Conservation (phyloP, 2,888 invertebrate genomes). For the Pseudococcus longispinus region DNA sequence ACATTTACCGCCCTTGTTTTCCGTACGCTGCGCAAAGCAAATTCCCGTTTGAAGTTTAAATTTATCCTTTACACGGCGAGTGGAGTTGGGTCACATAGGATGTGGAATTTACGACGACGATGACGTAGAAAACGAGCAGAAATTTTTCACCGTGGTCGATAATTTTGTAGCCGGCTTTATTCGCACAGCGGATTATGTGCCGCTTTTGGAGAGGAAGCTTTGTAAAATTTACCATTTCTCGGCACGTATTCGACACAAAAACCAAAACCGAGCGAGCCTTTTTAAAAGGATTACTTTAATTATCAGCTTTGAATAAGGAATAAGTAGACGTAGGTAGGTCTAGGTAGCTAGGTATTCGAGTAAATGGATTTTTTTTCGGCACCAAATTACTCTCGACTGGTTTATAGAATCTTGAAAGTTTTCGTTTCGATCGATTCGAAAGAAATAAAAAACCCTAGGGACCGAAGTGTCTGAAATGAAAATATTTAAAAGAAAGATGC, state of each 20-base stretch:
- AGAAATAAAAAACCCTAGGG: not conserved
- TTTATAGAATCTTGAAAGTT: not conserved
- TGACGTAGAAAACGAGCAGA: not conserved
- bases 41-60: not conserved
- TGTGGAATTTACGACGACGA: not conserved
- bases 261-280: too few relatives aligned
- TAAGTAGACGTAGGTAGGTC: not conserved
- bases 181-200: not conserved
- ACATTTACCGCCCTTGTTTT: not conserved
- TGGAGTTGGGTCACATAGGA: not conserved
- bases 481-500: not conserved
- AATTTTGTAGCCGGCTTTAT: not conserved
- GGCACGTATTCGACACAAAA: not conserved
- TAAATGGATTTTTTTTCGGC: not conserved
- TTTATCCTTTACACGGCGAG: not conserved
- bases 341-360: not conserved
- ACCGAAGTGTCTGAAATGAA: not conserved
- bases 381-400: not conserved
- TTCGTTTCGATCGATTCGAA: not conserved
- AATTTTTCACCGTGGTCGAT: conserved; percentile 26
- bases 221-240: not conserved
- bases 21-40: not conserved
- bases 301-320: not conserved
- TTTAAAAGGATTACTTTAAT: not conserved
- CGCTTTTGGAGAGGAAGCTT: not conserved